Evolutionary conservation across 2,113 vertebrate genomes (phyloP).

Genomic region (Anolis sagrei): DNA sequence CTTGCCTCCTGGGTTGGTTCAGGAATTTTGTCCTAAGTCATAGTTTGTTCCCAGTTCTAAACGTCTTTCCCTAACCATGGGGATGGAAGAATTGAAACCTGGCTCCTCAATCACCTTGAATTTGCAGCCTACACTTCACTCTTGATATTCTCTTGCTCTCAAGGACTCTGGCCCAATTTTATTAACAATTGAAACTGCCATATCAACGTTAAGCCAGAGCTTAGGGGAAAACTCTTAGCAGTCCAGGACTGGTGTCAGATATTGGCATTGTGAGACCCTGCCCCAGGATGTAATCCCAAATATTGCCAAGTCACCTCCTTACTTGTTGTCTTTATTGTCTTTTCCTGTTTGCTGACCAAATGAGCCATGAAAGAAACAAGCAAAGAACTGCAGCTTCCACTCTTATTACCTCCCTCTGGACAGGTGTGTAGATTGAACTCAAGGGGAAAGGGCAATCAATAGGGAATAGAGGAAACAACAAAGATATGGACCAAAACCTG

Average conservation of each 20-base stretch:
- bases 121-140: too few relatives aligned
- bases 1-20: too few relatives aligned
- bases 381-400: not conserved
- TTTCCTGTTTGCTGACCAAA: not conserved
- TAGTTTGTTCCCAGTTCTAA: not conserved
- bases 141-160: too few relatives aligned
- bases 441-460: not conserved
- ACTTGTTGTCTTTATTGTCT: not conserved
- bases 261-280: not conserved
- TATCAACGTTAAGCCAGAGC: accelerated
- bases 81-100: too few relatives aligned
- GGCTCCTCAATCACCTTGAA: too few relatives aligned
- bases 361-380: not conserved
- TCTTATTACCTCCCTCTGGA: not conserved
- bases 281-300: too few relatives aligned
- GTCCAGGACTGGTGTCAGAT: not conserved
- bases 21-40: not conserved
- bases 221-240: not conserved
- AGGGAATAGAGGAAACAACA: not conserved
- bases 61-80: not conserved
- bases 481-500: not conserved
- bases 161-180: too few relatives aligned
- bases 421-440: not conserved
- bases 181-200: not conserved
- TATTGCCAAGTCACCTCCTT: not conserved